Evolutionary conservation across 35 echinoderm and acorn worm species (phyloP), one percentile per base, ranked within the genome.

Genomic region (Chiridota heheva): DNA sequence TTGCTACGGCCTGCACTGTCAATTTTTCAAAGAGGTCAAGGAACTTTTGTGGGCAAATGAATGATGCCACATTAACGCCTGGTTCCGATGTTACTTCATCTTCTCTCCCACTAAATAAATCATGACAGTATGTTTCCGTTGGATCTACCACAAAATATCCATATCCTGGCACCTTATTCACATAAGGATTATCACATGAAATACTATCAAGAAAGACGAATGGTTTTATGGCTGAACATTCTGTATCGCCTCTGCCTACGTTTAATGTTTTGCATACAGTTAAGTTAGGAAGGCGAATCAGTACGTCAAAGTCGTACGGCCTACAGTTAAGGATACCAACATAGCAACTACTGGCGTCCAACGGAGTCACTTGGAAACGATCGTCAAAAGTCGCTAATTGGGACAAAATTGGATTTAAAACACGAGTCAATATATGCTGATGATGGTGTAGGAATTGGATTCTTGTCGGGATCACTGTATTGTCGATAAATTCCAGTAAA

Each of bases 151-250:
- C 25, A 29, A 86, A 34, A 63, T 77, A 86, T 20, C 84, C 84
- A 86, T 59, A 86, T 7, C 84, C 84, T 2, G 70, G 55, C 37
- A 77, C 33, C 24, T 63, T 72, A 6, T 48, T 63, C 35, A 76
- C 56, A 49, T 86, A 86, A 3, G 84, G 84, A 46, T 86, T 86
- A 77, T 86, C 71, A 48, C 84, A 86, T 33, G 25, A 32, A 32
- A 56, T 76, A 66, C 69, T 76, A 46, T 86, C 84, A 17, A 86
- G 36, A 67, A 77, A 86, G 40, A 78, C 26, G 58, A 58, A n/a
- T n/a, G n/a, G n/a, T n/a, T n/a, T n/a, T n/a, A n/a, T n/a, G n/a
- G n/a, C n/a, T n/a, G n/a, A n/a, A n/a, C n/a, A 44, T 39, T 63
- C 43, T 39, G 27, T 34, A 29, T 13, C 57, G 35, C 22, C 1